Evolutionary conservation across 1,140 invertebrate species (phyloP), one percentile per base, ranked within the genome.

Genomic region (Wiebesia pumilae): DNA sequence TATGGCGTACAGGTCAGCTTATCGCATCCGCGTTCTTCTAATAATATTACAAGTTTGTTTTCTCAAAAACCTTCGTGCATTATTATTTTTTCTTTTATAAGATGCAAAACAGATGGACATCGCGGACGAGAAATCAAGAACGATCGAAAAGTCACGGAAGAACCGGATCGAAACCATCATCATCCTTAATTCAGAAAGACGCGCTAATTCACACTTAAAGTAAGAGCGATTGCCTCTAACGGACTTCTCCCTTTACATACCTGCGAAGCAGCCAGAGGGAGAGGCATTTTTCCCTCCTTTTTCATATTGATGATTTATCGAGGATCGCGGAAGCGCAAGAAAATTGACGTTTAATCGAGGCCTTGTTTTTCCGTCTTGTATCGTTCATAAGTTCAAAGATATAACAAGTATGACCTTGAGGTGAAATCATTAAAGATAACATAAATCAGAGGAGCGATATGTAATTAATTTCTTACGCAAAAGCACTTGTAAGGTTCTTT

Each of bases 241-340:
- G 84, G 84, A 81, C 62, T 51, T 35, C 58, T 40, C 69, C 65
- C 80, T 77, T 82, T 81, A 82, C 80, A 73, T 81, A 71, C 67
- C 69, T n/a, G 43, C 4, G 54, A 0, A 24, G 4, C 16, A 10
- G 58, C n/a, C 54, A 30, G 35, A 19, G 12, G n/a, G 30, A 14
- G 35, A n/a, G 27, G 69, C n/a, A 38, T 43, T 10, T 58, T 38
- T 35, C 71, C 19, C 33, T 38, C 24, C 30, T 73, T 75, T 47
- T 14, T 0, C 33, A 21, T 54, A 81, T 80, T 43, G 78, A 85
- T 80, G 78, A 81, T 85, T 38, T 54, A 85, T 85, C 16, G 65
- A 24, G 9, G 33, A 71, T 78, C 40, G 33, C 84, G 78, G 78
- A 85, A 81, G 67, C n/a, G 40, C 38, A n/a, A 0, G 12, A 47